Evolutionary conservation across 2,113 vertebrate genomes (phyloP).

Genomic region (Lophius piscatorius): DNA sequence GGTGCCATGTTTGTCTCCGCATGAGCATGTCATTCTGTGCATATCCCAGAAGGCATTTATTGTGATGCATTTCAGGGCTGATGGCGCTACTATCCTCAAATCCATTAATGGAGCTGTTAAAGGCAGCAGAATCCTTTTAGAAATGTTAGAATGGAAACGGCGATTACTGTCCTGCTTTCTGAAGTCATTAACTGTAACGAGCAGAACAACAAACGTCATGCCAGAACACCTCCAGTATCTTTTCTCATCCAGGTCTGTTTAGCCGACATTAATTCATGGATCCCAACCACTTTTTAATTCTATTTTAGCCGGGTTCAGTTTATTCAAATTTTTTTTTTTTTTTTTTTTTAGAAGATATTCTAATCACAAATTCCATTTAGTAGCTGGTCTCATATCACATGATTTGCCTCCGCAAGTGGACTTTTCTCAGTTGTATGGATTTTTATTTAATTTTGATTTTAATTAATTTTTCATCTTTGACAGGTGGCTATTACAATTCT

Average conservation of each 20-base stretch:
- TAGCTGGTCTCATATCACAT: not conserved
- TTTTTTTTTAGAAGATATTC: not conserved
- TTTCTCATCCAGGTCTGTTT: not conserved
- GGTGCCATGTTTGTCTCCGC: constrained; percentile 28
- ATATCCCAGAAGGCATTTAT: constrained; percentile 55
- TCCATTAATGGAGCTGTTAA: constrained; percentile 71
- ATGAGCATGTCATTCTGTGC: constrained; percentile 49
- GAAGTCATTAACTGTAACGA: constrained; percentile 47
- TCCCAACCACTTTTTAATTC: not conserved
- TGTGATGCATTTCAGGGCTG: constrained; percentile 61
- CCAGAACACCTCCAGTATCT: constrained; percentile 15
- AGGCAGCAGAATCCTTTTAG: constrained; percentile 51
- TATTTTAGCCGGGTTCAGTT: not conserved
- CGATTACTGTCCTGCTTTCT: constrained; percentile 45
- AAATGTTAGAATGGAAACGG: constrained; percentile 52
- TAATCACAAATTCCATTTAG: not conserved
- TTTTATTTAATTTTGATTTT: too few relatives aligned
- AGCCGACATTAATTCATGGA: not conserved
- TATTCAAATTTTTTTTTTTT: not conserved
- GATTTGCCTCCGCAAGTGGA: too few relatives aligned
- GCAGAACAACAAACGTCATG: constrained; percentile 35
- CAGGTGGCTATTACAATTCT: too few relatives aligned
- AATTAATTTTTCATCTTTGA: too few relatives aligned
- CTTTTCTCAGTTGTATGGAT: too few relatives aligned
- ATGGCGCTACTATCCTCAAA: constrained; percentile 42